phyloP scores from a whole-genome alignment of 1,140 invertebrate species.

The Drosophila insularis region DNA sequence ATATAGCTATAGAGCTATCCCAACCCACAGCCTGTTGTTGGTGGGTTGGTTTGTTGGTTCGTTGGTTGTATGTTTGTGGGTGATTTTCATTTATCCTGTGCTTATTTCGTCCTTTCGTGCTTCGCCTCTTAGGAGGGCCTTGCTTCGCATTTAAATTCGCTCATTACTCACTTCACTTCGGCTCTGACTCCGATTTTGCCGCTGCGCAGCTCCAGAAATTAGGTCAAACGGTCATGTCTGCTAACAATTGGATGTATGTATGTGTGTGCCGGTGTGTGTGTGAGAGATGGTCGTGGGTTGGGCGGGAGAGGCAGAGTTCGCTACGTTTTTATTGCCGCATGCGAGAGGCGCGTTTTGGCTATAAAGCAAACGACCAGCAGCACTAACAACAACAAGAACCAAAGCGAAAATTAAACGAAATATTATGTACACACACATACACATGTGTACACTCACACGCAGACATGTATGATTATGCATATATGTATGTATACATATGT shows the following conservation, averaged over 20 bases:
- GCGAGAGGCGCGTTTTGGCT: constrained; percentile 59
- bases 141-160: constrained; percentile 67
- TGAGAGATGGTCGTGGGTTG: constrained; percentile 16
- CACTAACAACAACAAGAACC: constrained; percentile 38
- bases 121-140: constrained; percentile 39
- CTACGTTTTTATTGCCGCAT: constrained; percentile 66
- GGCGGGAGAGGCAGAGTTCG: constrained; percentile 13
- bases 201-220: constrained; percentile 64
- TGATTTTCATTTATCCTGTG: constrained; percentile 51
- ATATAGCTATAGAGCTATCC: constrained; percentile 10
- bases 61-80: constrained; percentile 21
- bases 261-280: constrained; percentile 35
- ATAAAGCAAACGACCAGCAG: constrained; percentile 53
- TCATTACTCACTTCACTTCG: constrained; percentile 53
- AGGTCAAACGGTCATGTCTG: constrained; percentile 78
- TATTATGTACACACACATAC: constrained; percentile 9
- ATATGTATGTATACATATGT: not conserved
- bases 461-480: too few relatives aligned
- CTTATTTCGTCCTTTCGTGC: constrained; percentile 36
- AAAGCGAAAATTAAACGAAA: constrained; percentile 46
- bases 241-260: constrained; percentile 45
- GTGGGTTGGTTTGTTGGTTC: too few relatives aligned
- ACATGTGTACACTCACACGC: constrained; percentile 16
- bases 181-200: constrained; percentile 39
- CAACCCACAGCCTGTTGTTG: constrained; percentile 11